Percentiles rank a stretch among this genome's conserved stretches.
Conservation (phyloP, 2,113 vertebrate genomes). For the Indri indri region DNA sequence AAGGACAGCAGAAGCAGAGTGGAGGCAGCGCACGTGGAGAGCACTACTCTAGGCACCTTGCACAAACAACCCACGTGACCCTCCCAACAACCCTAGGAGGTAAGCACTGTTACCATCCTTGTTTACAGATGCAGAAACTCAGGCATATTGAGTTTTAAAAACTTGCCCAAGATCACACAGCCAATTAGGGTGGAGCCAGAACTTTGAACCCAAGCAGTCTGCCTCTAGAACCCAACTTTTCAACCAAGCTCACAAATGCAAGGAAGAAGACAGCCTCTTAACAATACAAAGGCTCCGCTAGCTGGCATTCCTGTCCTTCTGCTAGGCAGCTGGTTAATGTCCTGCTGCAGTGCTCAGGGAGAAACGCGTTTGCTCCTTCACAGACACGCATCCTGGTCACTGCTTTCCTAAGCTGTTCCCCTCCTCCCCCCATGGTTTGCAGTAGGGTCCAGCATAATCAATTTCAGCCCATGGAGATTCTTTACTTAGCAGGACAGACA, state of each 20-base stretch:
- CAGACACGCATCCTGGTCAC: neutral
- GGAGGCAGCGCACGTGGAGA: neutral
- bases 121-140: neutral
- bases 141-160: neutral
- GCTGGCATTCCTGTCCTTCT: neutral
- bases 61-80: fast-evolving
- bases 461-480: neutral
- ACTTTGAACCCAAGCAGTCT: neutral
- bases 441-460: neutral
- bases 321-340: neutral
- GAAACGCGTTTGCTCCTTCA: neutral
- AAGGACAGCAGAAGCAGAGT: neutral
- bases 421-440: neutral
- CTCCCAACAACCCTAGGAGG: neutral
- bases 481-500: neutral
- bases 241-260: neutral
- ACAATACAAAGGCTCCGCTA: neutral
- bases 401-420: neutral
- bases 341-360: neutral
- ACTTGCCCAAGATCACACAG: neutral
- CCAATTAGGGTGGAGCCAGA: neutral
- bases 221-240: neutral
- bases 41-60: neutral
- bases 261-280: neutral
- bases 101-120: neutral